Base-by-base conservation (phyloP, 2,888 invertebrate species). In the Xestia xanthographa region DNA sequence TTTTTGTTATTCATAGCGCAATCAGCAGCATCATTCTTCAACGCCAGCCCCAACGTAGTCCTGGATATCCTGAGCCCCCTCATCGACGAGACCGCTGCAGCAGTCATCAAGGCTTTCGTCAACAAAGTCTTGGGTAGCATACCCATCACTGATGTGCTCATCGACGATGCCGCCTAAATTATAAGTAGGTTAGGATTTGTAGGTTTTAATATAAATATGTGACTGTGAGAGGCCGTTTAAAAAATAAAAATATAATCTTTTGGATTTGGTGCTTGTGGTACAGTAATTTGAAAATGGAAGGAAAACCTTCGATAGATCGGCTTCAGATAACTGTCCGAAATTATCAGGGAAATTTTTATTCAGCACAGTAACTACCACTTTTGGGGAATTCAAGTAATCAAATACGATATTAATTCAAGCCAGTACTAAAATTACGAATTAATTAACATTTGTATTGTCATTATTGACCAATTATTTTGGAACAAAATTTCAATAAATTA, bases 1-100 rank as follows among this genome's bases (percentile, higher is more conserved):
- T 34, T 62, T 41, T 38, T 72, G n/a, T 34, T 22, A 48, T 72
- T 92, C 90, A 50, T 95, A 98, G 98, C 98, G 67, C 95, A 97
- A 73, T 97, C 98, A 50, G 98, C 98, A n/a, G 96, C 97, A 0
- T 95, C 97, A 9, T 98, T 98, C 95, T 98, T 97, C 96, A 98
- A 98, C 88, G 97, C 97, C 79, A 98, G 98, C 89, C 97, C 98
- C 0, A 95, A 97, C 70, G 94, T 97, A 14, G 97, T 98, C 6
- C 93, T 98, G 92, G 98, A 98, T 84, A 97, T 98, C 67, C 94
- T 98, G 58, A 97, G 97, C 90, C 98, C 98, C 0, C 97, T 98
- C 58, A 97, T 98, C 66, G 97, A 98, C 72, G 98, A 98, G 85
- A 97, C 97, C 0, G 95, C 97, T 0, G 97, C 97, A 0, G 97